Evolutionary conservation across 2,888 invertebrate genomes (phyloP), one percentile per base, ranked within the genome.

Genomic region (Calameuta filiformis): DNA sequence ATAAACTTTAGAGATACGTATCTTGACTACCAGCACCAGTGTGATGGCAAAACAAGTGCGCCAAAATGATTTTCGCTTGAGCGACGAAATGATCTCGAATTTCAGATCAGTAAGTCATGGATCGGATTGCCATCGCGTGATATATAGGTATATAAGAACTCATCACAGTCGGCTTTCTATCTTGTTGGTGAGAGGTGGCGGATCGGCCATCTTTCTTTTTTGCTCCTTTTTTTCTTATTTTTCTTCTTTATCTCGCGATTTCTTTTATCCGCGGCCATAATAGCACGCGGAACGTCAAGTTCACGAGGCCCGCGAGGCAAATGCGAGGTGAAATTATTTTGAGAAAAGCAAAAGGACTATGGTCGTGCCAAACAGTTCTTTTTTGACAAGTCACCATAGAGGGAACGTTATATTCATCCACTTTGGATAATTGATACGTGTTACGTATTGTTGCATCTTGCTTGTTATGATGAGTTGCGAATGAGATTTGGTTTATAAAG

Each of bases 101-200:
- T 56, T 56, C 56, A 56, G 56, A 56, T 56, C 56, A 2, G 23
- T 56, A 56, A 56, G 1, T 23, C 56, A 56, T 56, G 56, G 23
- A 56, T 56, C 23, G 23, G 56, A 56, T 56, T 23, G 56, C 56
- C 23, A 56, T 56, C 23, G 56, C 56, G 23, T 9, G 56, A 56
- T 56, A 56, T 23, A 56, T 23, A 23, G 15, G 23, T 56, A 56
- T 56, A 56, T 31, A 33, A 12, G 71, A 71, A 71, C 71, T 71
- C 71, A 71, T 71, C 71, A 31, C 34, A 11, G 71, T 71, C 71
- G 71, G 71, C 71, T 71, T 71, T 71, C 71, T 71, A 71, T 33
- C 71, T 23, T 3, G 71, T 71, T 71, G 71, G 71, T 71, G 33
- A 71, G 71, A 71, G 33, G 71, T 71, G 71, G 31, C 71, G 33